Percentiles rank a stretch among this genome's conserved stretches.
Conservation (phyloP, 30 jellyfish, hydroid and myxozoan genomes). For the Nemopilema nomurai region DNA sequence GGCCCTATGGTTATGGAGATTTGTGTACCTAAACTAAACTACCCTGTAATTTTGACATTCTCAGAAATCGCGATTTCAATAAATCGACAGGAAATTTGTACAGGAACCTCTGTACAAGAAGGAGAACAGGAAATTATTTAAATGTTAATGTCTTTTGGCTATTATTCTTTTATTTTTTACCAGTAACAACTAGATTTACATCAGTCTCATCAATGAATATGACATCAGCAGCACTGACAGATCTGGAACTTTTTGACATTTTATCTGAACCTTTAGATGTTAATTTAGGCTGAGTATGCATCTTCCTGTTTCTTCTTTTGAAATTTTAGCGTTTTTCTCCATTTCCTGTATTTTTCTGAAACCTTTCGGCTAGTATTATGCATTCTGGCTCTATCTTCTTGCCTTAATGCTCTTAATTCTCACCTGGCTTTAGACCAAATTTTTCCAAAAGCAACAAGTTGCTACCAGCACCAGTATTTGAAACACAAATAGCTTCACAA, state of each 20-base stretch:
- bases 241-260: not conserved
- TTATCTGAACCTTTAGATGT: too few relatives aligned
- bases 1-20: conserved; percentile 9
- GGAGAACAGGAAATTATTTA: not conserved
- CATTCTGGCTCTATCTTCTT: conserved; percentile 37
- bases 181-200: not conserved
- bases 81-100: not conserved
- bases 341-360: conserved; percentile 3
- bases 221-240: not conserved
- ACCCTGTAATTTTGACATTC: conserved; percentile 2
- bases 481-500: conserved; percentile 47
- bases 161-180: not conserved
- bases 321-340: conserved; percentile 13
- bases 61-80: conserved; percentile 7
- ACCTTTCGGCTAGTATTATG: conserved; percentile 23
- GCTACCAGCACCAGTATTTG: conserved; percentile 52
- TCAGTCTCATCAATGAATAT: conserved; percentile 16
- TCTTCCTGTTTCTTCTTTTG: not conserved
- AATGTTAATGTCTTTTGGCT: not conserved
- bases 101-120: not conserved
- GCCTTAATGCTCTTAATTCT: conserved; percentile 20
- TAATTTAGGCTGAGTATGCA: not conserved
- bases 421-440: conserved; percentile 33
- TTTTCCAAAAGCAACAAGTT: conserved; percentile 31
- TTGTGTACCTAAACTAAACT: conserved; percentile 18